Conservation (phyloP, 2,888 invertebrate genomes). For the Mesodorylaimus sp. region DNA sequence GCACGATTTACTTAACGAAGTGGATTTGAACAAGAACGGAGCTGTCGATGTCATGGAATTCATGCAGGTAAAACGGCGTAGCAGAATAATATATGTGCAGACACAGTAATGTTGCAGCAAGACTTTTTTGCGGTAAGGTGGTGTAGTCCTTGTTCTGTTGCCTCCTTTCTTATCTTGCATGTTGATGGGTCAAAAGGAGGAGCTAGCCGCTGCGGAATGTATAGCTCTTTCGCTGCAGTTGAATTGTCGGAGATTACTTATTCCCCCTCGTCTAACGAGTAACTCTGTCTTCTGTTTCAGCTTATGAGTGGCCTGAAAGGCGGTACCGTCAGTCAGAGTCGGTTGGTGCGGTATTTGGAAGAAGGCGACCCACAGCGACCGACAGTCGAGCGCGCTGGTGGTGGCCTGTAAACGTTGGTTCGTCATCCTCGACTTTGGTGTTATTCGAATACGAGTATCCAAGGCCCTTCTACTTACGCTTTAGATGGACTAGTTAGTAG, state of each 20-base stretch:
- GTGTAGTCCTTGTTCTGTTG: too few relatives aligned
- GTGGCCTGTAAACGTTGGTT: conserved; percentile 19
- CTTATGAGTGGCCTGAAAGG: conserved; percentile 97
- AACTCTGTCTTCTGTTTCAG: conserved; percentile 38
- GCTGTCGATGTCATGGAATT: conserved; percentile 98
- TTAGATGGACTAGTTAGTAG: too few relatives aligned
- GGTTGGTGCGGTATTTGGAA: conserved; percentile 50
- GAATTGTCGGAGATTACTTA: neutral
- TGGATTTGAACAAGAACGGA: conserved; percentile 98
- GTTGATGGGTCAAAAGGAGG: too few relatives aligned
- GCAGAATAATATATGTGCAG: neutral
- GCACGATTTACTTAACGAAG: conserved; percentile 90
- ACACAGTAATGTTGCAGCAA: too few relatives aligned
- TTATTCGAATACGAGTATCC: too few relatives aligned
- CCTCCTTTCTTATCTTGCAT: too few relatives aligned
- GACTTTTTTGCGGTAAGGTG: too few relatives aligned
- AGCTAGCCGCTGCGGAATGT: too few relatives aligned
- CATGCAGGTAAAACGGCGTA: conserved; percentile 56
- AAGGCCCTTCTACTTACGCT: too few relatives aligned
- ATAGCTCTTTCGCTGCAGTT: too few relatives aligned
- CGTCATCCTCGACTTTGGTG: too few relatives aligned
- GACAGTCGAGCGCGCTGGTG: conserved; percentile 14
- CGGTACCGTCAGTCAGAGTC: conserved; percentile 78
- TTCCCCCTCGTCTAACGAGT: neutral
- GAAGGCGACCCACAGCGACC: conserved; percentile 7